These are phyloP conservation scores for Eidolon dupreanum DNA, from an alignment of 2,797 vertebrate genomes.

Conservation along the genomic window DNA sequence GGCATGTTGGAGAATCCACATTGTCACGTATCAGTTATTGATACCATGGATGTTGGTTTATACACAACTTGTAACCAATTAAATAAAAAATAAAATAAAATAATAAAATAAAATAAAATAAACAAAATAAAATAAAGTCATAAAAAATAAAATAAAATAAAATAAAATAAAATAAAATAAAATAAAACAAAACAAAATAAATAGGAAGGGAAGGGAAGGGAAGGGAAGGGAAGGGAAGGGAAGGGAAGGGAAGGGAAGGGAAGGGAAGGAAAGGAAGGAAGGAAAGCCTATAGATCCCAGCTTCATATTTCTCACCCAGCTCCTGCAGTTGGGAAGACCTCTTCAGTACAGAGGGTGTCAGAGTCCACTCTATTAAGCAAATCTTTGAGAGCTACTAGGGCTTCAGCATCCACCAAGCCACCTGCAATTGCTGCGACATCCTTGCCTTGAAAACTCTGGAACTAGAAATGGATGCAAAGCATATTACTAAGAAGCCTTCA, in stretches of 20 bases:
- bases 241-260: too few relatives aligned
- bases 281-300: not conserved
- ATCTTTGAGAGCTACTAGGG: slow-evolving; percentile 95
- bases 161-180: too few relatives aligned
- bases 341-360: slow-evolving; percentile 95
- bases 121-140: too few relatives aligned
- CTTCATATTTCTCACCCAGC: slow-evolving; percentile 86
- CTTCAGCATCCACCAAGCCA: slow-evolving; percentile 96
- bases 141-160: too few relatives aligned
- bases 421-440: slow-evolving; percentile 94
- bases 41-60: not conserved
- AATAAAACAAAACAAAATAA: too few relatives aligned
- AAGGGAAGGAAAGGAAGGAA: not conserved
- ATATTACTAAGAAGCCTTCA: not conserved
- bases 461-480: slow-evolving; percentile 79
- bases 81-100: too few relatives aligned
- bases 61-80: not conserved
- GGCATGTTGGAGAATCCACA: not conserved
- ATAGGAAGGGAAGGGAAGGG: too few relatives aligned
- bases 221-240: too few relatives aligned
- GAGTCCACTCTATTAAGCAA: slow-evolving; percentile 94
- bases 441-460: slow-evolving; percentile 91
- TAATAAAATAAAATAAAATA: too few relatives aligned
- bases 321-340: slow-evolving; percentile 93
- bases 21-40: not conserved